Percentiles rank a stretch among this genome's conserved stretches.
phyloP scores from a whole-genome alignment of 2,797 vertebrate genomes.

The Phrynocephalus forsythii region DNA sequence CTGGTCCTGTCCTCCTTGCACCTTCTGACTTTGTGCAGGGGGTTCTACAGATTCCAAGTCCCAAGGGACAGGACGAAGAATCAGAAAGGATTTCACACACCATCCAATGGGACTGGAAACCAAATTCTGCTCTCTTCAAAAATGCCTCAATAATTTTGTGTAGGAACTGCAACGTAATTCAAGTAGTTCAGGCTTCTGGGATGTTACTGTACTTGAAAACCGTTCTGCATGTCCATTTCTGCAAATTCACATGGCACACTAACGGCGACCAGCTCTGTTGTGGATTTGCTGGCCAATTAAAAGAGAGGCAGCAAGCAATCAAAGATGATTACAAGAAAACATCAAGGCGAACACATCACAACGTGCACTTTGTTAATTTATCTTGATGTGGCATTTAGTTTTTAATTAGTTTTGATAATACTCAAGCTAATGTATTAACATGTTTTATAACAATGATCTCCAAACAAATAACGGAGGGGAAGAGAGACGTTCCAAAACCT shows the following conservation, averaged over 20 bases:
- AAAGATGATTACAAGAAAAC: slow-evolving; percentile 58
- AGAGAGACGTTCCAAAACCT: too few species aligned
- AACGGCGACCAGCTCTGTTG: slow-evolving; percentile 42
- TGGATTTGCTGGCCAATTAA: slow-evolving; percentile 45
- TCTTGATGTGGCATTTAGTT: slow-evolving; percentile 56
- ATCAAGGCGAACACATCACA: slow-evolving; percentile 34
- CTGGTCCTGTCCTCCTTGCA: too few species aligned
- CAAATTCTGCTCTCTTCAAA: slow-evolving; percentile 52
- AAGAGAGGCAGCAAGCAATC: slow-evolving; percentile 41
- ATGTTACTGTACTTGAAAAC: slow-evolving; percentile 37
- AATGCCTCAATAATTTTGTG: slow-evolving; percentile 56
- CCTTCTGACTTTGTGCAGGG: too few species aligned
- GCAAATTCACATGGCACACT: slow-evolving; percentile 5
- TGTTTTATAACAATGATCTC: slow-evolving; percentile 14
- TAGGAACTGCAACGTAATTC: slow-evolving; percentile 56
- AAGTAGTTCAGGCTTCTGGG: slow-evolving; percentile 51
- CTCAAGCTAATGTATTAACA: slow-evolving; percentile 7
- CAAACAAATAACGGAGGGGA: background rate
- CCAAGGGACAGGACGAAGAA: too few species aligned
- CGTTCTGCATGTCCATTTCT: background rate
- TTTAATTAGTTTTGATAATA: slow-evolving; percentile 54
- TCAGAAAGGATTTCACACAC: too few species aligned
- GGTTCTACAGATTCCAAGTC: too few species aligned
- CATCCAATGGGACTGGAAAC: too few species aligned
- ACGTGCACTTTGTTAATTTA: slow-evolving; percentile 60